Percentiles rank a stretch among this genome's conserved stretches.
Conservation (phyloP, 2,888 invertebrate genomes). For the Synanthedon andrenaeformis region DNA sequence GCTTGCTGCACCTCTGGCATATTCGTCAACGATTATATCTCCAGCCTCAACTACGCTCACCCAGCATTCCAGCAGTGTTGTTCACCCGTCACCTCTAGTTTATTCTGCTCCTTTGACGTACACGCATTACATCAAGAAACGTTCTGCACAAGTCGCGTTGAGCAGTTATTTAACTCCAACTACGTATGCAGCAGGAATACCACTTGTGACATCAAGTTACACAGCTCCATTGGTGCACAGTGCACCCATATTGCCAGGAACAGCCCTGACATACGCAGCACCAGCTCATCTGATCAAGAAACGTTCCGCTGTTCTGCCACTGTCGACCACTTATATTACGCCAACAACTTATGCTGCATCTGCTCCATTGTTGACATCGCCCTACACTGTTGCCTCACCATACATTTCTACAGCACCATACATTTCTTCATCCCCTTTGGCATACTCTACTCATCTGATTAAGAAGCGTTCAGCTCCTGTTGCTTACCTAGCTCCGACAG, state of each 20-base stretch:
- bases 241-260: constrained; percentile 13
- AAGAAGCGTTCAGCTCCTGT: constrained; percentile 37
- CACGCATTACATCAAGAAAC: constrained; percentile 37
- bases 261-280: constrained; percentile 14
- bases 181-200: constrained; percentile 11
- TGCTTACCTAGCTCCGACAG: constrained; percentile 26
- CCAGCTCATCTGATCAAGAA: constrained; percentile 39
- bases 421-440: constrained; percentile 26
- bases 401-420: constrained; percentile 28
- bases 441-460: constrained; percentile 27
- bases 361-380: constrained; percentile 24
- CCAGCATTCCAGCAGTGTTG: constrained; percentile 50
- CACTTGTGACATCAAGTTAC: constrained; percentile 9
- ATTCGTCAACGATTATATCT: constrained; percentile 25
- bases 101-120: constrained; percentile 32
- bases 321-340: constrained; percentile 20
- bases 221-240: constrained; percentile 10
- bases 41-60: constrained; percentile 44
- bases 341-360: constrained; percentile 23
- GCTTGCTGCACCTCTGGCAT: constrained; percentile 20
- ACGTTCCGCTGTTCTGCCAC: constrained; percentile 17
- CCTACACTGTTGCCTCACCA: constrained; percentile 26
- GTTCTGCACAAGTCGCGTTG: constrained; percentile 14
- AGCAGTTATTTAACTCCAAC: constrained; percentile 15
- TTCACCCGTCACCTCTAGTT: constrained; percentile 45